Percentiles rank a stretch among this genome's conserved stretches.
Conservation (phyloP, 2,797 vertebrate genomes). For the Poecilia wingei region DNA sequence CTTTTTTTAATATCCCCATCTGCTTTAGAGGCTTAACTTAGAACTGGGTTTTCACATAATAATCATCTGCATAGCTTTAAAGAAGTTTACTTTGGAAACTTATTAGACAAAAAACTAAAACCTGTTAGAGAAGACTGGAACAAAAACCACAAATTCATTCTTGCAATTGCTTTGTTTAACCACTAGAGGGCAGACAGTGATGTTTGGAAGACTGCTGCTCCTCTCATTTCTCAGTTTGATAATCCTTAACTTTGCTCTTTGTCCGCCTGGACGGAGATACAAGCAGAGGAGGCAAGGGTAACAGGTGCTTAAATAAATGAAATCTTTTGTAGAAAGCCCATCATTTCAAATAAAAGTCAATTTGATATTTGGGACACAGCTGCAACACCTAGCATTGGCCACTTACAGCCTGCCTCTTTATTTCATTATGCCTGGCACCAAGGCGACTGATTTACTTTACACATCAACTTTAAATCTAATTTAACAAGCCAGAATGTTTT, state of each 20-base stretch:
- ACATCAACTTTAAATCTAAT: not conserved
- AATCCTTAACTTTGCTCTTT: not conserved
- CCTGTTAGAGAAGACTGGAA: not conserved
- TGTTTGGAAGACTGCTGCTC: not conserved
- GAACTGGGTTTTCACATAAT: not conserved
- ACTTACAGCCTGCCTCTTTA: not conserved
- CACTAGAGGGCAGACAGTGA: conserved; percentile 28
- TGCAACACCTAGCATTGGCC: not conserved
- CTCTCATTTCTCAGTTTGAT: not conserved
- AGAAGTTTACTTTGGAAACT: not conserved
- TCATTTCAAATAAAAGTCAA: not conserved
- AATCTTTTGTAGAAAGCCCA: not conserved
- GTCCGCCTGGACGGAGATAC: not conserved
- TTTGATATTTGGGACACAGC: conserved; percentile 5
- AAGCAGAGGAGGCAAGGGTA: not conserved
- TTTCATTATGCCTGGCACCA: not conserved
- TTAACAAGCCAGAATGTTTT: not conserved
- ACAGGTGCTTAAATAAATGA: not conserved
- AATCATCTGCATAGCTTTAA: not conserved
- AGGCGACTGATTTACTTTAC: not conserved
- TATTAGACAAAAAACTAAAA: not conserved
- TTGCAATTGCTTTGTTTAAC: conserved; percentile 5
- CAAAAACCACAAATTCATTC: not conserved
- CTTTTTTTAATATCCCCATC: not conserved
- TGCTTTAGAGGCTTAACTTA: not conserved